These are phyloP conservation scores for Carapus acus DNA, from an alignment of 2,797 vertebrate species.

Conservation along the genomic window DNA sequence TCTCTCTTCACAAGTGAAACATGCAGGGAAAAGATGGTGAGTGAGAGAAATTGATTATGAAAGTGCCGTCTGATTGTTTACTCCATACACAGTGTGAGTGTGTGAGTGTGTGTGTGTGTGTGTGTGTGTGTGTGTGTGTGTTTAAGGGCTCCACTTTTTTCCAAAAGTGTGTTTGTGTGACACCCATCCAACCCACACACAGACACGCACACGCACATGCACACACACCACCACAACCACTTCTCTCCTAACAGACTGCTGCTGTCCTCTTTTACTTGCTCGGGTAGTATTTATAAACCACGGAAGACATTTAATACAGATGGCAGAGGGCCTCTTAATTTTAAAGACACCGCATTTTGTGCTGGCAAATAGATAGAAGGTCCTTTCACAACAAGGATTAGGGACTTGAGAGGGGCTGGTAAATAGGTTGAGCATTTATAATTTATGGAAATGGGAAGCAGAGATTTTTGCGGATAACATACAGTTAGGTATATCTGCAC, in stretches of 20 bases:
- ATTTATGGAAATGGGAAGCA: slow-evolving; percentile 23
- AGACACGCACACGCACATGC: too few relatives aligned
- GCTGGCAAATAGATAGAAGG: slow-evolving; percentile 30
- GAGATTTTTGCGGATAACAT: slow-evolving; percentile 9
- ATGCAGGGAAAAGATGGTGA: slow-evolving; percentile 13
- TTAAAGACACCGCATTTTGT: slow-evolving; percentile 48
- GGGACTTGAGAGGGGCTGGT: slow-evolving; percentile 30
- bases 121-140: not conserved
- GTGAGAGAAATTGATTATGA: slow-evolving; percentile 25
- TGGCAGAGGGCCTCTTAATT: slow-evolving; percentile 44
- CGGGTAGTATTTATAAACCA: slow-evolving; percentile 67
- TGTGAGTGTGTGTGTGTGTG: slow-evolving; percentile 11
- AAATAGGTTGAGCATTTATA: slow-evolving; percentile 44
- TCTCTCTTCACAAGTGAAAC: not conserved
- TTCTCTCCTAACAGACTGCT: slow-evolving; percentile 18
- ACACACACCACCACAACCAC: too few relatives aligned
- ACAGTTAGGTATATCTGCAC: slow-evolving; percentile 21
- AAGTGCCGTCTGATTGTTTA: slow-evolving; percentile 8
- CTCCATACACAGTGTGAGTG: not conserved
- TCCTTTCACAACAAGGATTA: slow-evolving; percentile 34
- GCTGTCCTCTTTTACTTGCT: slow-evolving; percentile 18
- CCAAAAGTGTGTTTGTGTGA: slow-evolving; percentile 9
- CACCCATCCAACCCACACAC: not conserved
- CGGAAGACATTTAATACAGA: slow-evolving; percentile 60
- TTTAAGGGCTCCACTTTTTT: slow-evolving; percentile 6